Evolutionary conservation across 2,888 invertebrate species (phyloP).

Genomic region (Drosophila barbarae): DNA sequence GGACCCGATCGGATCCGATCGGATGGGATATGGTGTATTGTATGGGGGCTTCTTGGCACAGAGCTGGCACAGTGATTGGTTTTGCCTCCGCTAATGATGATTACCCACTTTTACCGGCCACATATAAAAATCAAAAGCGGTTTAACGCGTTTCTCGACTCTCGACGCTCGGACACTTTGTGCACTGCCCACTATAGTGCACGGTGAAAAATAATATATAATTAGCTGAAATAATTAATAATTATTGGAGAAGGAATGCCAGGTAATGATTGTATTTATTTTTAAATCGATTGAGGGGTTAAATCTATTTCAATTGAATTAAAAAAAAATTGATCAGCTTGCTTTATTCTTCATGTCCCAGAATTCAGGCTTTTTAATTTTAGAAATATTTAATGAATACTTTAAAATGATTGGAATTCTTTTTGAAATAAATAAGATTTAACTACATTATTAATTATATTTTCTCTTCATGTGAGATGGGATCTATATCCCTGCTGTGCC

Average conservation of each 20-base stretch:
- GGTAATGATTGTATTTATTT: neutral
- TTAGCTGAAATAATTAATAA: neutral
- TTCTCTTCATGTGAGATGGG: slow-evolving; percentile 1
- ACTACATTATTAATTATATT: no score
- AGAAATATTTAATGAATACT: no score
- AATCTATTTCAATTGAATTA: neutral
- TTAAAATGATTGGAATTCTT: no score
- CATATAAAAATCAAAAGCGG: slow-evolving; percentile 72
- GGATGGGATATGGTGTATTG: slow-evolving; percentile 20
- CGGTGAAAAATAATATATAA: neutral
- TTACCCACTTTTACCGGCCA: slow-evolving; percentile 70
- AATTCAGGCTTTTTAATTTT: neutral
- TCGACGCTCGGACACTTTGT: slow-evolving; percentile 28
- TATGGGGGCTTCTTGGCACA: slow-evolving; percentile 35
- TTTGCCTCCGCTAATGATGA: slow-evolving; percentile 67
- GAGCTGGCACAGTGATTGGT: slow-evolving; percentile 55
- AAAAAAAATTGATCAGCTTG: neutral
- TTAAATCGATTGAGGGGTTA: neutral
- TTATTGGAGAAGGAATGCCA: neutral
- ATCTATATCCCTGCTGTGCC: slow-evolving; percentile 11
- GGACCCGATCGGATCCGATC: slow-evolving; percentile 1
- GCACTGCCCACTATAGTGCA: slow-evolving; percentile 17
- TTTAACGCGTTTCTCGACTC: slow-evolving; percentile 70
- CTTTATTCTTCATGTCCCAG: no score
- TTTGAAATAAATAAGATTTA: no score